Evolutionary conservation across 2,888 invertebrate genomes (phyloP).

Genomic region (Graphium colonna): DNA sequence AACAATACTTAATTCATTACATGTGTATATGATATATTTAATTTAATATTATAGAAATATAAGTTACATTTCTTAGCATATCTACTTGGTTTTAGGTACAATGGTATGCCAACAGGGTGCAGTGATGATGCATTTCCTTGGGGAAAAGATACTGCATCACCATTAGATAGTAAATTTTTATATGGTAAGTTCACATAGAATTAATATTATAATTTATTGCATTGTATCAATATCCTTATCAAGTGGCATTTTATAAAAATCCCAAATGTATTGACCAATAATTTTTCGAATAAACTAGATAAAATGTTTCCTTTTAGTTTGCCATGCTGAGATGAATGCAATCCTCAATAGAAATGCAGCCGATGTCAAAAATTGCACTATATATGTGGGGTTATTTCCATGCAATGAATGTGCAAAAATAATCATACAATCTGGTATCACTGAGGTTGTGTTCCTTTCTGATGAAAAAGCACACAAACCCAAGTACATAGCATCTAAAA

Average conservation of each 20-base stretch:
- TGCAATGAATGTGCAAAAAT: constrained; percentile 99
- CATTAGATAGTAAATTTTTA: constrained; percentile 88
- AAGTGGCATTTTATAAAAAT: too few species aligned
- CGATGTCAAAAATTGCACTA: constrained; percentile 87
- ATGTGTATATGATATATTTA: too few species aligned
- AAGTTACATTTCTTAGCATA: too few species aligned
- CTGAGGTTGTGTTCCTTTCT: constrained; percentile 87
- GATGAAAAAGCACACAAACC: constrained; percentile 88
- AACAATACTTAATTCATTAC: too few species aligned
- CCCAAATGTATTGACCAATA: too few species aligned
- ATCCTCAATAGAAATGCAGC: constrained; percentile 93
- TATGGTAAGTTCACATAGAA: constrained; percentile 91
- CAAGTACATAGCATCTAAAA: constrained; percentile 86
- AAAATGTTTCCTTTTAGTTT: constrained; percentile 82
- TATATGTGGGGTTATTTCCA: constrained; percentile 96
- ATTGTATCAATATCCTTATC: too few species aligned
- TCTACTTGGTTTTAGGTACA: constrained; percentile 83
- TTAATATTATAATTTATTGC: too few species aligned
- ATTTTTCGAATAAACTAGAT: neutral
- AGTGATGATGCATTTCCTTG: constrained; percentile 94
- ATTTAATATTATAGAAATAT: too few species aligned
- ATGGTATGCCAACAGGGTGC: constrained; percentile 97
- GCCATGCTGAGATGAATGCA: constrained; percentile 99
- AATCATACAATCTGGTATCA: constrained; percentile 96
- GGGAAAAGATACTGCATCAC: constrained; percentile 82